Conservation (phyloP, 2,888 invertebrate genomes). For the Eucriotettix oculatus region DNA sequence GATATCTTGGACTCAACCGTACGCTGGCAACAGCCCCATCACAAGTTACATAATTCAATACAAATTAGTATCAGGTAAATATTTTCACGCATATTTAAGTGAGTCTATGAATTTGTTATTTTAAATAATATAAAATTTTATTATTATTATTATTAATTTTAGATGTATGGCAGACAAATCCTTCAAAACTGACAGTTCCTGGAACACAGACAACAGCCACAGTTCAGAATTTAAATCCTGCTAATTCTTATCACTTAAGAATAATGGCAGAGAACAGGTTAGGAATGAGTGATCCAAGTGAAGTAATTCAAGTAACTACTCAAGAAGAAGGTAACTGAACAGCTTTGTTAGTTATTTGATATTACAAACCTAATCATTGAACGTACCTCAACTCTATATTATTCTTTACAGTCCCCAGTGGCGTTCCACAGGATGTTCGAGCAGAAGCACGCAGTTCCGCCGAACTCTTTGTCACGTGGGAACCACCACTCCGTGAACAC, state of each 20-base stretch:
- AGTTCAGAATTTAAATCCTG: constrained; percentile 66
- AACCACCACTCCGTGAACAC: constrained; percentile 66
- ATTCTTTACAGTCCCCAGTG: constrained; percentile 38
- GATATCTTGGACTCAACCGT: constrained; percentile 78
- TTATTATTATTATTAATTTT: constrained; percentile 16
- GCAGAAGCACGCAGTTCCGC: constrained; percentile 74
- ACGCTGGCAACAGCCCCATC: constrained; percentile 77
- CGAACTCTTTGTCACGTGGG: constrained; percentile 71
- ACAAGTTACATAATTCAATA: constrained; percentile 79
- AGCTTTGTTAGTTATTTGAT: no score
- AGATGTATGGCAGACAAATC: constrained; percentile 71
- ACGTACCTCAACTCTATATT: not conserved
- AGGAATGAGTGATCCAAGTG: constrained; percentile 74
- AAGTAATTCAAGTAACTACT: constrained; percentile 71
- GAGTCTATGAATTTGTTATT: not conserved
- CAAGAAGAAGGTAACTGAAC: constrained; percentile 48
- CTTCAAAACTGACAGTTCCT: constrained; percentile 63
- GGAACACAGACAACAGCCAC: constrained; percentile 69
- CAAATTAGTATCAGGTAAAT: constrained; percentile 61
- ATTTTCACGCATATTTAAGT: not conserved
- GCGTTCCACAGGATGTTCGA: constrained; percentile 63
- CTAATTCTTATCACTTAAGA: constrained; percentile 73
- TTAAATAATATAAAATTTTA: not conserved
- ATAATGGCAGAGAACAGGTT: constrained; percentile 80
- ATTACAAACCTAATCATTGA: no score